Percentiles rank a stretch among this genome's conserved stretches.
phyloP scores from a whole-genome alignment of 1,140 invertebrate species.

The Luehdorfia chinensis region DNA sequence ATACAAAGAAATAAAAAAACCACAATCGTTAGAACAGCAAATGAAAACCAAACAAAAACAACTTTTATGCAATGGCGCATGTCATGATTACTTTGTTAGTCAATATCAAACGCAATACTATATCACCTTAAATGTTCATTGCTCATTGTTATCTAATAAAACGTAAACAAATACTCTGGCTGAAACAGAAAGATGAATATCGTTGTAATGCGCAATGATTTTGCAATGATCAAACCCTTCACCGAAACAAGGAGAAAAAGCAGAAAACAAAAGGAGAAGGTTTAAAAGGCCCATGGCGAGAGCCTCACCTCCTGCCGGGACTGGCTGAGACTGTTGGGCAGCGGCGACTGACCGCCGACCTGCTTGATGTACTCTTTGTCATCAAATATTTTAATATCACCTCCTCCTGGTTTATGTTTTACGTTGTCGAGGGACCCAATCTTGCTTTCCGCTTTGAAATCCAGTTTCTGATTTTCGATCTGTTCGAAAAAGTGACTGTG shows the following conservation, averaged over 20 bases:
- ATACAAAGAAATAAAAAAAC: constrained; percentile 23
- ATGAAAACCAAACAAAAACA: constrained; percentile 28
- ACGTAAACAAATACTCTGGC: constrained; percentile 77
- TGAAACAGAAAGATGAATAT: constrained; percentile 71
- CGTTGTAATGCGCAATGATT: constrained; percentile 24
- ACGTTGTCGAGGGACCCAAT: constrained; percentile 96
- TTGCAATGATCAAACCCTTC: constrained; percentile 37
- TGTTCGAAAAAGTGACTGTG: constrained; percentile 77
- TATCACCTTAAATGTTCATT: constrained; percentile 30
- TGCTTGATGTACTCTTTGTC: constrained; percentile 96
- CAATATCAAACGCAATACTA: constrained; percentile 25
- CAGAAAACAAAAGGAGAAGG: constrained; percentile 34
- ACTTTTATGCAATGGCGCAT: constrained; percentile 7
- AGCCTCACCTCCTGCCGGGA: constrained; percentile 83
- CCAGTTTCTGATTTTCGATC: constrained; percentile 93
- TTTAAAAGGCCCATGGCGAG: constrained; percentile 25
- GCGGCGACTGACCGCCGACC: constrained; percentile 80
- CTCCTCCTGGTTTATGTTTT: constrained; percentile 95
- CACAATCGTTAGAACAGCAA: constrained; percentile 27
- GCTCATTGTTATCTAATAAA: constrained; percentile 71
- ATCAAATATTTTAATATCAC: constrained; percentile 95
- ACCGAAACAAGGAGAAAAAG: constrained; percentile 37
- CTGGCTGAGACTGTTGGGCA: constrained; percentile 79
- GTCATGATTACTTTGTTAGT: constrained; percentile 25
- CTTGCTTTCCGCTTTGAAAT: constrained; percentile 91